Conservation (phyloP, 2,888 invertebrate genomes). For the Hypselothyrea guttata region DNA sequence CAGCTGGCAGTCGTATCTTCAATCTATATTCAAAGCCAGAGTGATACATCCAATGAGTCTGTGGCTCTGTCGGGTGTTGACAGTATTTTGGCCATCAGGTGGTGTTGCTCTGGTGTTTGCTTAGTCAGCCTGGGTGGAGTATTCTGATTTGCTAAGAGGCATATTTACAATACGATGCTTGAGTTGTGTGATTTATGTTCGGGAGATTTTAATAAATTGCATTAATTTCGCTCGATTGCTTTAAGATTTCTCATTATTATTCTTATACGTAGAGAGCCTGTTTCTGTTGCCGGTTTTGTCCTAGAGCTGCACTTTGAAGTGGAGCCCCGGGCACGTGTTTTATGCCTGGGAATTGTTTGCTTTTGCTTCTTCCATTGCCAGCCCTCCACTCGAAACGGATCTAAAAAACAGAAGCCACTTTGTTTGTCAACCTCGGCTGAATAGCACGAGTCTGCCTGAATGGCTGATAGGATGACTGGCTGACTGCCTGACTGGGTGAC, state of each 20-base stretch:
- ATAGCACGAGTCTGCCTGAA: conserved; percentile 1
- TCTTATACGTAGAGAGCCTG: background rate
- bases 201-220: conserved; percentile 47
- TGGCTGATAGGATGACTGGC: conserved; percentile 21
- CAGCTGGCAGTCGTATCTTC: too few relatives aligned
- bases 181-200: conserved; percentile 49
- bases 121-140: background rate
- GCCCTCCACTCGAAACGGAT: conserved; percentile 10
- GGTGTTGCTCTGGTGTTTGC: conserved; percentile 4
- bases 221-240: conserved; percentile 39
- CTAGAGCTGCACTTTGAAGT: conserved; percentile 59
- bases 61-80: conserved; percentile 32
- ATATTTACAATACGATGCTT: background rate
- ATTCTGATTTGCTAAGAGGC: background rate
- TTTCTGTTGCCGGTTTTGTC: background rate
- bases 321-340: conserved; percentile 49
- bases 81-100: conserved; percentile 33
- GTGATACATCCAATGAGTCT: conserved; percentile 28
- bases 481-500: conserved; percentile 22
- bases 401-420: conserved; percentile 61
- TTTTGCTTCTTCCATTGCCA: conserved; percentile 23
- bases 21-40: conserved; percentile 26
- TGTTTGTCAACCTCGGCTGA: conserved; percentile 59
- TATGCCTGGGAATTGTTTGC: conserved; percentile 45
- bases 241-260: conserved; percentile 40